phyloP scores from a whole-genome alignment of 1,140 invertebrate species.

The Elymnias hypermnestra region DNA sequence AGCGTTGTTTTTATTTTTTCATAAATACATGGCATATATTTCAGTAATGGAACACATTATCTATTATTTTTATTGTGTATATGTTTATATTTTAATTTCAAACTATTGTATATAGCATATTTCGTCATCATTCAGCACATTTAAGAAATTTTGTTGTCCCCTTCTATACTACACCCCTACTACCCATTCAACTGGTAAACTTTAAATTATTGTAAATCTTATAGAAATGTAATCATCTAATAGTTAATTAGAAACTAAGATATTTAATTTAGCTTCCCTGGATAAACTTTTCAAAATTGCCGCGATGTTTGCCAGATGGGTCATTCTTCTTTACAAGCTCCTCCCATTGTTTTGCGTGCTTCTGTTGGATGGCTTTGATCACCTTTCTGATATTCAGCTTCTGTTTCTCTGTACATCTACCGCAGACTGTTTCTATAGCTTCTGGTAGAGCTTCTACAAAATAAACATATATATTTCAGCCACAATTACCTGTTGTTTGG shows the following conservation, averaged over 20 bases:
- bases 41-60: too few species aligned
- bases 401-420: conserved; percentile 78
- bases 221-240: not conserved
- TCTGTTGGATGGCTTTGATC: conserved; percentile 70
- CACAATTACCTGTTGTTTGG: not conserved
- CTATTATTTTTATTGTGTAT: too few species aligned
- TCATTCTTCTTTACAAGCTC: conserved; percentile 71
- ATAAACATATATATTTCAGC: not conserved
- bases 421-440: conserved; percentile 78
- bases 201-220: not conserved
- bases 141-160: too few species aligned
- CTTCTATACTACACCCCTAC: too few species aligned
- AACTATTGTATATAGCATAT: too few species aligned
- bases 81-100: too few species aligned
- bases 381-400: conserved; percentile 80
- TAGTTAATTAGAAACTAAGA: conserved; percentile 1
- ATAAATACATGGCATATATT: too few species aligned
- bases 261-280: conserved; percentile 37
- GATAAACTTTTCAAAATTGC: conserved; percentile 61
- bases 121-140: too few species aligned
- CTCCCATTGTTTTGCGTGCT: conserved; percentile 69
- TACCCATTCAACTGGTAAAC: not conserved
- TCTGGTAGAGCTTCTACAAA: conserved; percentile 78
- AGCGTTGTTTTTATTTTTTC: too few species aligned
- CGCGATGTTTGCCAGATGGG: conserved; percentile 48